Percentiles rank a stretch among this genome's conserved stretches.
Evolutionary conservation across 2,888 invertebrate species (phyloP).

Genomic region (Cactoblastis cactorum): DNA sequence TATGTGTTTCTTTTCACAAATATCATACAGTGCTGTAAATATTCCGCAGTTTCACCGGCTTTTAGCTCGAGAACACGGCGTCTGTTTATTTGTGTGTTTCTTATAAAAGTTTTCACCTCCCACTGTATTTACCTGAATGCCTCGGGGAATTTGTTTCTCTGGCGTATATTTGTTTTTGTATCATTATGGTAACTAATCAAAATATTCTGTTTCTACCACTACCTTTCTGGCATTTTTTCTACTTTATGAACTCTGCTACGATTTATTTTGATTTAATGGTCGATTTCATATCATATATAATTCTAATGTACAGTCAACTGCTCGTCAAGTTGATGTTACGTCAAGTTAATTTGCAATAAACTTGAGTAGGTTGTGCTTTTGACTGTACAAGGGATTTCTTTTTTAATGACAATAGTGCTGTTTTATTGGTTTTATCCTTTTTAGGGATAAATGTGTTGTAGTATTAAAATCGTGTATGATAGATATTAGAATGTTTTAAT

Average conservation of each 20-base stretch:
- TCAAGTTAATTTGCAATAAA: no score
- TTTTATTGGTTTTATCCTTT: no score
- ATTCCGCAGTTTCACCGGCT: slow-evolving; percentile 8
- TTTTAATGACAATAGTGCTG: no score
- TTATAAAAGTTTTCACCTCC: slow-evolving; percentile 22
- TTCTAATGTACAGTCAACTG: no score
- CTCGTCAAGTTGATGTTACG: no score
- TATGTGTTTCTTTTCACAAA: background rate
- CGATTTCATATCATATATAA: no score
- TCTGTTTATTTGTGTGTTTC: slow-evolving; percentile 24
- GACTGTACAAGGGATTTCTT: no score
- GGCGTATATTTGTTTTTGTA: slow-evolving; percentile 5
- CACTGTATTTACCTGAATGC: slow-evolving; percentile 12
- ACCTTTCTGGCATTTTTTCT: no score
- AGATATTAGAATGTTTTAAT: slow-evolving; percentile 8
- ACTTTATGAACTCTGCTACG: no score
- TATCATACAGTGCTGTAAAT: background rate
- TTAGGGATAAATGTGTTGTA: background rate
- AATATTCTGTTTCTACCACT: background rate
- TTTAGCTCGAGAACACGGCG: background rate
- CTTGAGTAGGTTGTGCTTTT: no score
- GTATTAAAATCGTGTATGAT: background rate
- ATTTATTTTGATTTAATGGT: no score
- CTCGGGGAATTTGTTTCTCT: slow-evolving; percentile 12
- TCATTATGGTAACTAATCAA: slow-evolving; percentile 6